Conservation (phyloP, 2,113 vertebrate genomes). For the Tichodroma muraria region DNA sequence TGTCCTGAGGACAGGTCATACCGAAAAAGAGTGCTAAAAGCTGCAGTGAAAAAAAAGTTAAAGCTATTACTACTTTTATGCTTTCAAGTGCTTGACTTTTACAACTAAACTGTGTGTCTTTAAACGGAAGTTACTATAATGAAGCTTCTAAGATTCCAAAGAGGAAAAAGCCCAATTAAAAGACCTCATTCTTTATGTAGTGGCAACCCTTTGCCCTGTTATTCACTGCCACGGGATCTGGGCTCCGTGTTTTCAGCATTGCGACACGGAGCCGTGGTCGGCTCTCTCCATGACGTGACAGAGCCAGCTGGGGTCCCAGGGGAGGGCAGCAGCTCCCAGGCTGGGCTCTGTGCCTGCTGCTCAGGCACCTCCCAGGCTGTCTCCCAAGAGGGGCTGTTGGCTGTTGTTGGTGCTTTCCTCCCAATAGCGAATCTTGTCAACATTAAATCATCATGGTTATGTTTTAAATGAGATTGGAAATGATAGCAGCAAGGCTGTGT, state of each 20-base stretch:
- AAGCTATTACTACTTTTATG: background rate
- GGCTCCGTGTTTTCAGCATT: background rate
- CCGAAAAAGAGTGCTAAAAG: background rate
- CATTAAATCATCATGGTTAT: background rate
- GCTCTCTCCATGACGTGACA: rapidly evolving
- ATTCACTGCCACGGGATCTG: background rate
- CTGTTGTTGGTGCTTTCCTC: background rate
- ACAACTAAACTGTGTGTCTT: background rate
- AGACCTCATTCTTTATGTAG: background rate
- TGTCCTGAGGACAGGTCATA: background rate
- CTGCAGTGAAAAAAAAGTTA: background rate
- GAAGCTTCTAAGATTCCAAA: background rate
- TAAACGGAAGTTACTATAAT: background rate
- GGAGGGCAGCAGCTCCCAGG: background rate
- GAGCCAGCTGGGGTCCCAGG: background rate
- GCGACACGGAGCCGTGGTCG: background rate
- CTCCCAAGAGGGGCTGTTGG: background rate
- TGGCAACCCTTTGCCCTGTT: background rate
- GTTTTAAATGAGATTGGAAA: background rate
- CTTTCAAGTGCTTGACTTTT: background rate
- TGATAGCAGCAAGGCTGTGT: background rate
- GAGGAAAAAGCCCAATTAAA: background rate
- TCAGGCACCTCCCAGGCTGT: background rate
- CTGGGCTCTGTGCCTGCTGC: background rate
- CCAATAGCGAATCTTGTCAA: background rate